phyloP scores from a whole-genome alignment of 2,113 vertebrate genomes.

The Eidolon helvum region DNA sequence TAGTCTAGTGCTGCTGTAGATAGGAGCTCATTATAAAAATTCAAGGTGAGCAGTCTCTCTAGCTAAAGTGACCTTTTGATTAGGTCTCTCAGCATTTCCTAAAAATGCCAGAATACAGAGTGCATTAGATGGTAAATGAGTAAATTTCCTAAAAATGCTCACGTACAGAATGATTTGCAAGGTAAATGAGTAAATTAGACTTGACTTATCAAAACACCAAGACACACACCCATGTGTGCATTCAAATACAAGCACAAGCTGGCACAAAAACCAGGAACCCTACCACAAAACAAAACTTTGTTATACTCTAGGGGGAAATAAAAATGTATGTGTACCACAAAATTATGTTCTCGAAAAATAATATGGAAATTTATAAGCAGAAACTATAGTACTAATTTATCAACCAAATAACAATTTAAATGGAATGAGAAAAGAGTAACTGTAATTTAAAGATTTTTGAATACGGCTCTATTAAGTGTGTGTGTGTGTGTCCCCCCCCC shows the following conservation, averaged over 20 bases:
- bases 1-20: neutral
- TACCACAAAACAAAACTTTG: slow-evolving; percentile 21
- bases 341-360: slow-evolving; percentile 77
- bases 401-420: slow-evolving; percentile 80
- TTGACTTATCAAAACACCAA: neutral
- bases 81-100: neutral
- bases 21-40: neutral
- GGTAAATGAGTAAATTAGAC: neutral
- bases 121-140: neutral
- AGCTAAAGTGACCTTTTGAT: neutral
- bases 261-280: neutral
- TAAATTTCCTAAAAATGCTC: neutral
- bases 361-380: slow-evolving; percentile 76
- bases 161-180: neutral
- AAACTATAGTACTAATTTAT: slow-evolving; percentile 80
- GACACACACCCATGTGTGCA: neutral
- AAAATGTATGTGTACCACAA: slow-evolving; percentile 63
- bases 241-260: neutral
- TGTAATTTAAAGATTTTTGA: slow-evolving; percentile 80
- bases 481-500: neutral
- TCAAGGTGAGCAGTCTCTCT: neutral
- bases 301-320: neutral
- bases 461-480: neutral
- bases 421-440: slow-evolving; percentile 80
- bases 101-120: neutral